A percentile compares a stretch with the other conserved stretches of the same genome.
Conservation (phyloP, 2,797 vertebrate genomes). For the Macropus fuliginosus region DNA sequence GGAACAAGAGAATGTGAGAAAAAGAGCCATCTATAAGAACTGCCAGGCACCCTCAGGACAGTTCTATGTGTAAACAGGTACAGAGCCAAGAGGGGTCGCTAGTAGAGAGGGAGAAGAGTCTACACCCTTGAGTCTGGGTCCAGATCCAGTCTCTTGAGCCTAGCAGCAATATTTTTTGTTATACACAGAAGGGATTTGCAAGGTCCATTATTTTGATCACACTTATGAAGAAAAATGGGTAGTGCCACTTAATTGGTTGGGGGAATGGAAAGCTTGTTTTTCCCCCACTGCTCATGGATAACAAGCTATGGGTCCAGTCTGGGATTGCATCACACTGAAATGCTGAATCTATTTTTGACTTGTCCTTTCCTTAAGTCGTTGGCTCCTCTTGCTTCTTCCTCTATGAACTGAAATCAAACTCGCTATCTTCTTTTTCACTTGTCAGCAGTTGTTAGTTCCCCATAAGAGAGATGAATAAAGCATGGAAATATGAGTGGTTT, state of each 20-base stretch:
- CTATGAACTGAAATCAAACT: neutral
- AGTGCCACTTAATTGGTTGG: neutral
- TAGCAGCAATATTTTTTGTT: neutral
- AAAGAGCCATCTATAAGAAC: neutral
- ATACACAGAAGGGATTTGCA: neutral
- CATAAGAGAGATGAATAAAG: neutral
- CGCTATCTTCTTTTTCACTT: neutral
- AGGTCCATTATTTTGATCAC: neutral
- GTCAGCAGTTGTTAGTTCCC: neutral
- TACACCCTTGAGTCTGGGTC: neutral
- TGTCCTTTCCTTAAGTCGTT: neutral
- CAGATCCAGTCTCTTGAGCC: neutral
- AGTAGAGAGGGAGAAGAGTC: neutral
- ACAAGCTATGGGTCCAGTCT: neutral
- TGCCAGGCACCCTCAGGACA: neutral
- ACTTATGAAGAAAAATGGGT: neutral
- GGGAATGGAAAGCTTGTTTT: neutral
- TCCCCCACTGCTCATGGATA: neutral
- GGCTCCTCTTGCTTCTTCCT: neutral
- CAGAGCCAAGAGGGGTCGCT: neutral
- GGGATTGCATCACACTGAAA: neutral
- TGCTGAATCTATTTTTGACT: neutral
- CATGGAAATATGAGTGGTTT: neutral
- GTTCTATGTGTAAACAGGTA: neutral
- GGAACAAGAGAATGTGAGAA: neutral